phyloP scores from a whole-genome alignment of 2,113 vertebrate genomes.

The Nanorana parkeri region DNA sequence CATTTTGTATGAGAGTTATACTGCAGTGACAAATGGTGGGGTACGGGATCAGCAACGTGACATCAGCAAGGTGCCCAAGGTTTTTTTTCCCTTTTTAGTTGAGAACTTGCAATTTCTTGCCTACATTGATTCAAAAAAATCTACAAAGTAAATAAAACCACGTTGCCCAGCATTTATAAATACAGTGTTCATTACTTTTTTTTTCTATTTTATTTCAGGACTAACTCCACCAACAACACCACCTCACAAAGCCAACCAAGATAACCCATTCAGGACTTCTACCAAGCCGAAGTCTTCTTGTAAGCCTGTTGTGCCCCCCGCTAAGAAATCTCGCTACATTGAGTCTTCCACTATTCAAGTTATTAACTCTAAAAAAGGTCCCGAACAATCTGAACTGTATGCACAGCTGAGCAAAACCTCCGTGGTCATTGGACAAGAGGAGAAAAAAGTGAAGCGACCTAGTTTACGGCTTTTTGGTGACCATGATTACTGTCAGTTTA shows the following conservation, averaged over 20 bases:
- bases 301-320: conserved; percentile 86
- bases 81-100: too few relatives aligned
- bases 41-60: too few relatives aligned
- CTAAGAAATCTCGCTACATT: conserved; percentile 89
- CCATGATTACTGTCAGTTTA: conserved; percentile 97
- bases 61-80: too few relatives aligned
- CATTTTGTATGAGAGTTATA: too few relatives aligned
- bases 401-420: conserved; percentile 93
- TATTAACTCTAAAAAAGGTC: conserved; percentile 83
- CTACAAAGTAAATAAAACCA: too few relatives aligned
- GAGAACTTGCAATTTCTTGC: too few relatives aligned
- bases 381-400: conserved; percentile 92
- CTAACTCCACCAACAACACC: conserved; percentile 99
- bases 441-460: conserved; percentile 83
- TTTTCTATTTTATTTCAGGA: conserved; percentile 74
- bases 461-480: conserved; percentile 89
- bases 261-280: conserved; percentile 97
- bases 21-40: too few relatives aligned
- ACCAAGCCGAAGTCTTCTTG: conserved; percentile 95
- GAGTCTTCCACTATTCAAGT: conserved; percentile 82
- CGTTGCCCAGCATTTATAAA: too few relatives aligned
- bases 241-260: conserved; percentile 99
- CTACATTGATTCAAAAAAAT: too few relatives aligned
- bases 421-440: conserved; percentile 80
- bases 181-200: too few relatives aligned